These are phyloP conservation scores for Pristiophorus japonicus DNA, from an alignment of 2,113 vertebrate genomes.

Conservation along the genomic window DNA sequence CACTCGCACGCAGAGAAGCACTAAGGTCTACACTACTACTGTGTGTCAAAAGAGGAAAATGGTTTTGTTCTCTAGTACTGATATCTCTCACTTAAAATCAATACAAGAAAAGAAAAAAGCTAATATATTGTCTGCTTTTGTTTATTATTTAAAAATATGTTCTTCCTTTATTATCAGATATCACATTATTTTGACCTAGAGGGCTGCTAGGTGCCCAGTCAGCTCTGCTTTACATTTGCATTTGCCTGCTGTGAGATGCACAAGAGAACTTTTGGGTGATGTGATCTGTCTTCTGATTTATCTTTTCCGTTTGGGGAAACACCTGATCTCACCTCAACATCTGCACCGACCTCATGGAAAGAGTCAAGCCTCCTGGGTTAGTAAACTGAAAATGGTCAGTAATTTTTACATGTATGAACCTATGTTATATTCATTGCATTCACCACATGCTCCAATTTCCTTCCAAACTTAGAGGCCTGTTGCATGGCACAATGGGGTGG, in stretches of 20 bases:
- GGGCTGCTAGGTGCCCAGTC: background rate
- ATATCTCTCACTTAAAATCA: background rate
- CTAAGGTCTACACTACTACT: background rate
- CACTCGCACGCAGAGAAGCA: background rate
- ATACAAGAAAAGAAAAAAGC: background rate
- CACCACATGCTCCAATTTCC: background rate
- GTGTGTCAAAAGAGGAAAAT: background rate
- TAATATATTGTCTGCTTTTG: background rate
- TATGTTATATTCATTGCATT: background rate
- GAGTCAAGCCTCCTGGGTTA: background rate
- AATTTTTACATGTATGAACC: background rate
- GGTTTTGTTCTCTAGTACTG: background rate
- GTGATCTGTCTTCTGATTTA: background rate
- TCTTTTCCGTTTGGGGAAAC: background rate
- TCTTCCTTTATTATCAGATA: background rate
- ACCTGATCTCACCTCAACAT: background rate
- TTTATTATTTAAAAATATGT: background rate
- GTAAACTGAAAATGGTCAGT: background rate
- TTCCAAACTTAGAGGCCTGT: too few species aligned
- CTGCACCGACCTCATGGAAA: background rate
- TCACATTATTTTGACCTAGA: background rate
- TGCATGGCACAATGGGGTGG: too few species aligned
- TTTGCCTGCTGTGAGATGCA: background rate
- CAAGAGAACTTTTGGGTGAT: background rate
- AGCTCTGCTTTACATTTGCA: background rate